Base-by-base conservation (phyloP, 2,888 invertebrate genomes). In the Apantesis nais region DNA sequence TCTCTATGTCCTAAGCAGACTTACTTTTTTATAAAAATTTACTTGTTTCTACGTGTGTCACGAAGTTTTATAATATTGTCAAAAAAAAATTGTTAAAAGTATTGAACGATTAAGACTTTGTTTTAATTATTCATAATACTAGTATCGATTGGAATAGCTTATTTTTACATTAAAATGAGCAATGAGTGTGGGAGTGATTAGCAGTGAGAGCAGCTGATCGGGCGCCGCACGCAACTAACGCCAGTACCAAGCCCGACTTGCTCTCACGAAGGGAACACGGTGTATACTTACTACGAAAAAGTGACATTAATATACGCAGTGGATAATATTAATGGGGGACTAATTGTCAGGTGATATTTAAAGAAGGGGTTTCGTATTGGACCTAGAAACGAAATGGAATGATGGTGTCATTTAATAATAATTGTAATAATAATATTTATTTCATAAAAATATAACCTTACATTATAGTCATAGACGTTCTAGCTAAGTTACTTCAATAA, bases 151-250 rank as follows among this genome's bases (percentile, higher is more conserved):
- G 67, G 68, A 72, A 75, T 77, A 52, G 72, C 82, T 73, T 68
- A 68, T 69, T 76, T 77, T 73, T 74, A 73, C 72, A 70, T 83
- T 78, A 83, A 85, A 88, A 83, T 70, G 58, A 66, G 85, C 88
- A 89, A 90, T 91, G 89, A 90, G 85, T 86, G 85, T 86, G 83
- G 83, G 85, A 87, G 86, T 88, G 86, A 92, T 90, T 89, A 87
- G 81, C 85, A 82, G 85, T 79, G 86, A 86, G 86, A 87, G 85
- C 82, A 85, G 82, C 78, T 83, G 86, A 88, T 87, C 83, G 85
- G 85, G 83, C 80, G 81, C 76, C 71, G 79, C 91, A 91, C 89
- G 90, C 90, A 85, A 92, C 76, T 71, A 84, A 83, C 79, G 84
- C 80, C 82, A 81, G 89, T 89, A 89, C 89, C 88, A 87, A 72